Percentiles rank a stretch among this genome's conserved stretches.
phyloP scores from a whole-genome alignment of 2,113 vertebrate genomes.

The Calonectris borealis region DNA sequence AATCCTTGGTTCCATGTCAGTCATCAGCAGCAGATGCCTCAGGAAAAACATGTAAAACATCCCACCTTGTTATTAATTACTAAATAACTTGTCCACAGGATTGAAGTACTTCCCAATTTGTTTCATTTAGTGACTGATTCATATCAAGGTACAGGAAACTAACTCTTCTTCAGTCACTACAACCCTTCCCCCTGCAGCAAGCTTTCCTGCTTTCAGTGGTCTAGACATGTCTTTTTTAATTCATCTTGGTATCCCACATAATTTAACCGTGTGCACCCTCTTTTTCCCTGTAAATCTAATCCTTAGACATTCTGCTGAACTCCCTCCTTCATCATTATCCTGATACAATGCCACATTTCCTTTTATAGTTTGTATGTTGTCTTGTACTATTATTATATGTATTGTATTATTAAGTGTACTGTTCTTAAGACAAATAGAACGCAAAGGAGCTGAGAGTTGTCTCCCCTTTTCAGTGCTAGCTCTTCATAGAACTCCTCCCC shows the following conservation, averaged over 20 bases:
- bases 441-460: background rate
- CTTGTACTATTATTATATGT: background rate
- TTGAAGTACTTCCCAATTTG: background rate
- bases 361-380: background rate
- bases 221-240: background rate
- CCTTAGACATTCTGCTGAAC: background rate
- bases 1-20: background rate
- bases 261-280: accelerated
- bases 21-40: background rate
- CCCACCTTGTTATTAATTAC: background rate
- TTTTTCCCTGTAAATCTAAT: background rate
- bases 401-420: background rate
- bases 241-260: background rate
- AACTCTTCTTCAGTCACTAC: background rate
- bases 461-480: background rate
- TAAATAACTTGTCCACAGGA: background rate
- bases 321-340: background rate
- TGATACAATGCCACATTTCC: background rate
- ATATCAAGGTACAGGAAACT: background rate
- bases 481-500: background rate
- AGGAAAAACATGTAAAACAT: background rate
- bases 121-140: background rate
- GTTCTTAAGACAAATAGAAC: background rate
- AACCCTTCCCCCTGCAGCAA: background rate
- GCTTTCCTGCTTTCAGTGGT: background rate